Percentiles rank a stretch among this genome's conserved stretches.
phyloP scores from a whole-genome alignment of 2,797 vertebrate species.

The Cossypha heuglini region DNA sequence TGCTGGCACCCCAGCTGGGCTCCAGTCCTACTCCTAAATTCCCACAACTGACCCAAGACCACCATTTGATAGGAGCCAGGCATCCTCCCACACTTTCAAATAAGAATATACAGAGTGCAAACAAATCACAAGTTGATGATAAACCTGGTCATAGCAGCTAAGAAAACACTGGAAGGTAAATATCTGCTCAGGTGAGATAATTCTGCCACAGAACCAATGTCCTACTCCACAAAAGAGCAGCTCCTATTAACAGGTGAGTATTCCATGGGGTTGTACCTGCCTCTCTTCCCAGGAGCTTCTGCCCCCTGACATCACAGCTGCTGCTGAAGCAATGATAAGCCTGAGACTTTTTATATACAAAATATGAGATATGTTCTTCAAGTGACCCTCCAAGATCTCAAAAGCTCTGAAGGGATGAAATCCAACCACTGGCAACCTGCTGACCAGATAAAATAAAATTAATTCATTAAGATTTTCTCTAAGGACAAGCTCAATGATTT shows the following conservation, averaged over 20 bases:
- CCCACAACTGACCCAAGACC: not conserved
- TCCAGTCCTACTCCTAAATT: not conserved
- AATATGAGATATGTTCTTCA: conserved; percentile 47
- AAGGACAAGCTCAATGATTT: not conserved
- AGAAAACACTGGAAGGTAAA: not conserved
- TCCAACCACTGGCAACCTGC: conserved; percentile 49
- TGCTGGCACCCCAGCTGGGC: not conserved
- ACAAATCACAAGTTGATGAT: not conserved
- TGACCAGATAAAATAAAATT: not conserved
- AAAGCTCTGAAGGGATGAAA: conserved; percentile 56
- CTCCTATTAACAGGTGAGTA: accelerated
- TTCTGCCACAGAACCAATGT: not conserved
- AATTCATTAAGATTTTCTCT: not conserved
- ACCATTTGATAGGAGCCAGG: not conserved
- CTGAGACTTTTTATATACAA: conserved; percentile 41
- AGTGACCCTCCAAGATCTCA: conserved; percentile 60
- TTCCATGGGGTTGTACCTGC: not conserved
- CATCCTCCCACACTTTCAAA: not conserved
- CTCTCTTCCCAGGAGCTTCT: conserved; percentile 33
- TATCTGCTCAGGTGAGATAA: not conserved
- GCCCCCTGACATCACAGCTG: conserved; percentile 26
- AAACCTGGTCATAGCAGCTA: not conserved
- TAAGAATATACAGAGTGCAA: not conserved
- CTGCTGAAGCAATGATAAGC: conserved; percentile 56
- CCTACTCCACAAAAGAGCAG: not conserved